These are phyloP conservation scores for Hippopotamyrus pictus DNA, from an alignment of 2,797 vertebrate species.

Conservation along the genomic window DNA sequence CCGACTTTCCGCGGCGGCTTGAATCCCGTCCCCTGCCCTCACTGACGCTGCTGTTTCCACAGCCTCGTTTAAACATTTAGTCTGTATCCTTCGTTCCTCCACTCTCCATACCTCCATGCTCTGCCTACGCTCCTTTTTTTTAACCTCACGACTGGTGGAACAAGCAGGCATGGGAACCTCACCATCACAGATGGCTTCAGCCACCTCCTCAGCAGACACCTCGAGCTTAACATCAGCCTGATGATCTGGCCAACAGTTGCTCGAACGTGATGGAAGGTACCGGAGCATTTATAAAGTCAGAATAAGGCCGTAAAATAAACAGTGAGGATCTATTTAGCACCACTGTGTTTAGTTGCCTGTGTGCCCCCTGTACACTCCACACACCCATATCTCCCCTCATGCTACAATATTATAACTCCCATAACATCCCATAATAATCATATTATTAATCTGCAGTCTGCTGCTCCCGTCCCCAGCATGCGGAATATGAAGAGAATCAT, in stretches of 20 bases:
- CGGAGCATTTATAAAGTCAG: neutral
- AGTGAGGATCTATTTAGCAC: neutral
- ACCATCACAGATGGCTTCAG: neutral
- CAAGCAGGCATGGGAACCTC: neutral
- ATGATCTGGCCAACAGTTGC: neutral
- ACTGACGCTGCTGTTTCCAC: neutral
- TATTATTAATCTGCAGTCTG: neutral
- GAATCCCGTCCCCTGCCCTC: neutral
- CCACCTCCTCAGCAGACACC: neutral
- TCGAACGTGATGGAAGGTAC: too few species aligned
- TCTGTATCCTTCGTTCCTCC: neutral
- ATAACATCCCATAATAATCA: neutral
- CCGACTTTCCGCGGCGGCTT: neutral
- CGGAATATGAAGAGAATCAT: neutral
- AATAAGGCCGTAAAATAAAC: neutral
- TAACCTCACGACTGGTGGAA: neutral
- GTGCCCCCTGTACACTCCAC: neutral
- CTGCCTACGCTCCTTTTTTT: neutral
- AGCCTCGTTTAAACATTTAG: neutral
- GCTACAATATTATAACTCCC: neutral
- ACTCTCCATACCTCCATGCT: neutral
- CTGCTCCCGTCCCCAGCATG: neutral
- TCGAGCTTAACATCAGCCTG: neutral
- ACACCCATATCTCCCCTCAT: neutral
- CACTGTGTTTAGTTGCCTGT: neutral